phyloP scores from a whole-genome alignment of 2,888 invertebrate genomes.

The Flexamia atlantica region DNA sequence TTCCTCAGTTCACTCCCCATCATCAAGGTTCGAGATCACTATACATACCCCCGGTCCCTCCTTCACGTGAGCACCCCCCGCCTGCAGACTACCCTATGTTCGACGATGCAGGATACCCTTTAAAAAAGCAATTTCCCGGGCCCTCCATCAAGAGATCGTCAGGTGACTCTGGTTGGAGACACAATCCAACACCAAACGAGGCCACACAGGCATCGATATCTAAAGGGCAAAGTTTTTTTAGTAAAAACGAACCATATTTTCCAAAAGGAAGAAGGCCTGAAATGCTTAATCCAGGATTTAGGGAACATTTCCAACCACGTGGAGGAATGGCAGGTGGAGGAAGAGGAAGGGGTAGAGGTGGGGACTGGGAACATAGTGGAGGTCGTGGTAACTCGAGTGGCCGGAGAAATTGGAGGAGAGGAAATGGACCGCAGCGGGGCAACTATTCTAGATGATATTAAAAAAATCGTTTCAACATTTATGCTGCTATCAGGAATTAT shows the following conservation, averaged over 20 bases:
- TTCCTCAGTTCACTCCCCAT: constrained; percentile 17
- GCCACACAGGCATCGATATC: neutral
- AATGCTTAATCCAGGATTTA: too few relatives aligned
- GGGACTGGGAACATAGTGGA: too few relatives aligned
- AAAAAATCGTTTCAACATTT: too few relatives aligned
- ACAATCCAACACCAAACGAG: neutral
- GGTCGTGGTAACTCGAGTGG: neutral
- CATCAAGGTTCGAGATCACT: neutral
- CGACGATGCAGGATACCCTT: neutral
- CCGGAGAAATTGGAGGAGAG: neutral
- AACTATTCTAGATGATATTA: neutral
- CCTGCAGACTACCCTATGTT: neutral
- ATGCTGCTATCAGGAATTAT: too few relatives aligned
- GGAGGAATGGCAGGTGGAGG: neutral
- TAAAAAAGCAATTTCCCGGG: neutral
- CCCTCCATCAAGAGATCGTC: neutral
- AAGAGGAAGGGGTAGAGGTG: neutral
- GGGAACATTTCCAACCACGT: neutral
- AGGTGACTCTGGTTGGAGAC: neutral
- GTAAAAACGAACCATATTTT: neutral
- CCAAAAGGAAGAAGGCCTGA: neutral
- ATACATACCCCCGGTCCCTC: neutral
- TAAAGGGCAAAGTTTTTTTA: neutral
- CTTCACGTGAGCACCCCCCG: neutral
- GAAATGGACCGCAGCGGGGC: neutral